A percentile compares a stretch with the other conserved stretches of the same genome.
Evolutionary conservation across 2,113 vertebrate genomes (phyloP).

Genomic region (Aptenodytes forsteri): DNA sequence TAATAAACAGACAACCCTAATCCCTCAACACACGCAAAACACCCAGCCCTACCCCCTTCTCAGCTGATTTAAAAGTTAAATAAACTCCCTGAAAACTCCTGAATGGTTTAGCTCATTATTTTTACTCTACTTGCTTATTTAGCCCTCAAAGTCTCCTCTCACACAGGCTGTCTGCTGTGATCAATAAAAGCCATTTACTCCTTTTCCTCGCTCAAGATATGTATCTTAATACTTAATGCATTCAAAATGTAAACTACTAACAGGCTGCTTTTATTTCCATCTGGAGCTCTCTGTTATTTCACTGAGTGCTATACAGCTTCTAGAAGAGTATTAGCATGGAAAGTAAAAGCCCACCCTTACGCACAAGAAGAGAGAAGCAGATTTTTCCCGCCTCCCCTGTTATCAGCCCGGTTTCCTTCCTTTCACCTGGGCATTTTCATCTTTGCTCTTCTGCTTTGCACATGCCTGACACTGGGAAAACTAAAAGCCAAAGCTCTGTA

Average conservation of each 20-base stretch:
- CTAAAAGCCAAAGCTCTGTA: neutral
- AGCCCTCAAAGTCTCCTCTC: neutral
- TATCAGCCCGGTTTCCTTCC: neutral
- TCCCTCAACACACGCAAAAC: neutral
- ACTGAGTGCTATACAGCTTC: neutral
- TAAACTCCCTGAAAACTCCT: neutral
- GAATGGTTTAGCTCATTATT: neutral
- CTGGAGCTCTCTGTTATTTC: neutral
- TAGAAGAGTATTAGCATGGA: neutral
- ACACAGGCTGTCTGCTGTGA: neutral
- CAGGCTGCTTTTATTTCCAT: neutral
- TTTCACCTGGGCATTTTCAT: neutral
- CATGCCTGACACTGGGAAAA: neutral
- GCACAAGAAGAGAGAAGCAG: neutral
- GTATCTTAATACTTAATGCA: neutral
- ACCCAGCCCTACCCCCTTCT: neutral
- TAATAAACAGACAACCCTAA: neutral
- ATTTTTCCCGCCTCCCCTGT: neutral
- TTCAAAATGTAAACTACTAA: neutral
- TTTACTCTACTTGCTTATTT: neutral
- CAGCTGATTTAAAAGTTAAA: neutral
- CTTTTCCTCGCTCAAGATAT: neutral
- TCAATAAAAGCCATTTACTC: constrained; percentile 17
- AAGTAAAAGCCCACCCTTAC: neutral
- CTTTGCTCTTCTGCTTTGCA: neutral